Conservation (phyloP, 2,113 vertebrate genomes). For the Plecturocebus donacophilus region DNA sequence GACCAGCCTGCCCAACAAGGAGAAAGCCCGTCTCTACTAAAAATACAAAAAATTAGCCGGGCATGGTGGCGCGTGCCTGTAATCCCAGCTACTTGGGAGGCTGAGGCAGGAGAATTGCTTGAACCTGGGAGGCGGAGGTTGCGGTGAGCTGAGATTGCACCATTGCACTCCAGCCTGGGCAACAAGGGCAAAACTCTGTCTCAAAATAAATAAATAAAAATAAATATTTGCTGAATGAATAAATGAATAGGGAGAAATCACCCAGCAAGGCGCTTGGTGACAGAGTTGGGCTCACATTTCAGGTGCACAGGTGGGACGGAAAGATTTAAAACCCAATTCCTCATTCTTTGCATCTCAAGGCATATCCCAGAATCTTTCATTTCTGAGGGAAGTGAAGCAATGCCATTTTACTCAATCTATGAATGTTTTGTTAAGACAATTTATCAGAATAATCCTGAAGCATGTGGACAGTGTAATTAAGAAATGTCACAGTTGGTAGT, state of each 20-base stretch:
- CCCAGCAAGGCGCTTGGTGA: background rate
- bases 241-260: background rate
- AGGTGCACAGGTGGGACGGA: background rate
- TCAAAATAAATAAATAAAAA: background rate
- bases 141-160: too few species aligned
- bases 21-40: too few species aligned
- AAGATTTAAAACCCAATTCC: background rate
- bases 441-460: conserved; percentile 42
- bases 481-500: conserved; percentile 21
- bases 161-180: too few species aligned
- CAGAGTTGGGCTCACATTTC: background rate
- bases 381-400: background rate
- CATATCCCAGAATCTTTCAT: background rate
- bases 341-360: background rate
- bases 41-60: too few species aligned
- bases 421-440: conserved; percentile 29
- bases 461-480: conserved; percentile 1
- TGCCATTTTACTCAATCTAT: background rate
- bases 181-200: too few species aligned
- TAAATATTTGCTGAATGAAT: background rate
- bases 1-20: too few species aligned
- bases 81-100: too few species aligned
- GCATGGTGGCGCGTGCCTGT: too few species aligned
- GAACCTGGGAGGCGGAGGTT: too few species aligned
- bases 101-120: too few species aligned